Conservation (phyloP, 2,888 invertebrate genomes). For the Drosophila paramelanica region DNA sequence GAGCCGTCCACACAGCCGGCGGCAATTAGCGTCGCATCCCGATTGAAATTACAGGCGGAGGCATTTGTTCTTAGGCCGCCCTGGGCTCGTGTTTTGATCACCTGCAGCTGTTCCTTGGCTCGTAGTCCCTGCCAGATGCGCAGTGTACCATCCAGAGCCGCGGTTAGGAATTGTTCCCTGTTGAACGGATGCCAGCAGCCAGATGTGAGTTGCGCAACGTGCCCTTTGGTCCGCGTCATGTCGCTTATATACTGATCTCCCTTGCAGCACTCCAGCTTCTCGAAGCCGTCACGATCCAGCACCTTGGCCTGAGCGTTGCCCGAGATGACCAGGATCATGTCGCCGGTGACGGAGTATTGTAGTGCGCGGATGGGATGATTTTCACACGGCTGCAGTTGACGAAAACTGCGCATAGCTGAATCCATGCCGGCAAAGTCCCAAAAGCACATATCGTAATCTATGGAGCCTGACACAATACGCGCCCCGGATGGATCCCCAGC, state of each 20-base stretch:
- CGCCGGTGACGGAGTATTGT: slow-evolving; percentile 97
- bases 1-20: slow-evolving; percentile 96
- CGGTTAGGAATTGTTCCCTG: slow-evolving; percentile 97
- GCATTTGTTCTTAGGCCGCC: slow-evolving; percentile 95
- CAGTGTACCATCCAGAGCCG: slow-evolving; percentile 96
- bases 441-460: slow-evolving; percentile 97
- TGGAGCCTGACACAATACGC: slow-evolving; percentile 93
- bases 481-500: slow-evolving; percentile 98
- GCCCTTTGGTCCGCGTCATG: slow-evolving; percentile 96
- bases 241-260: slow-evolving; percentile 98
- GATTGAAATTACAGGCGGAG: slow-evolving; percentile 92
- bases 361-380: slow-evolving; percentile 94
- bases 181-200: slow-evolving; percentile 97
- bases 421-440: slow-evolving; percentile 99
- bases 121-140: slow-evolving; percentile 95
- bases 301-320: slow-evolving; percentile 97
- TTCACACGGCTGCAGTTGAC: slow-evolving; percentile 97
- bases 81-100: slow-evolving; percentile 94
- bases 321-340: slow-evolving; percentile 95
- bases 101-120: slow-evolving; percentile 90
- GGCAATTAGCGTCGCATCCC: slow-evolving; percentile 94
- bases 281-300: slow-evolving; percentile 96
- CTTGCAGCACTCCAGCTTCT: slow-evolving; percentile 95
- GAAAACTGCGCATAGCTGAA: slow-evolving; percentile 94
- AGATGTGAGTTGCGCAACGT: slow-evolving; percentile 94